Conservation (phyloP, 2,113 vertebrate species). For the Merops nubicus region DNA sequence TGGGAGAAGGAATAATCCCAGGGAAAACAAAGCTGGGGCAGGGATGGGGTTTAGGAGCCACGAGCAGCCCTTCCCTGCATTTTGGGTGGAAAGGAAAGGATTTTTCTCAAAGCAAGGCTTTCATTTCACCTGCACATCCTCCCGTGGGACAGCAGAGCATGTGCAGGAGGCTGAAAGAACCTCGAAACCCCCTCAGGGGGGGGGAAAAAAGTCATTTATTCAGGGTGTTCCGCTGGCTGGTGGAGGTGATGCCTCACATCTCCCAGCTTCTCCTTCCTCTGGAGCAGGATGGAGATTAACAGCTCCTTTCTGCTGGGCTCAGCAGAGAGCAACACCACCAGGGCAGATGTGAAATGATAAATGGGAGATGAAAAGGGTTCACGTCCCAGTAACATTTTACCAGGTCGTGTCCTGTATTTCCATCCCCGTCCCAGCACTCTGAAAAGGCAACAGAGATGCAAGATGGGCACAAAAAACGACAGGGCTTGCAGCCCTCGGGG, state of each 20-base stretch:
- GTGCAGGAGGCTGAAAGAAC: fast-evolving
- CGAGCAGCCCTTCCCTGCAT: fast-evolving
- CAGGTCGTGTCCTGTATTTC: not conserved
- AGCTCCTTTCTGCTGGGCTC: not conserved
- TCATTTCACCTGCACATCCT: not conserved
- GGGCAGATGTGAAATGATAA: not conserved
- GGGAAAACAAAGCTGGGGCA: not conserved
- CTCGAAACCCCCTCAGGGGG: fast-evolving
- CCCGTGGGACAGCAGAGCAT: fast-evolving
- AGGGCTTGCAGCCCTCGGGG: not conserved
- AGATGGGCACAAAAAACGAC: not conserved
- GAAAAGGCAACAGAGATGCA: not conserved
- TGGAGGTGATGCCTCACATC: not conserved
- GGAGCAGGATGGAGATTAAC: not conserved
- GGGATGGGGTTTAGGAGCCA: not conserved
- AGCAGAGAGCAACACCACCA: not conserved
- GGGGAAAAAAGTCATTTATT: not conserved
- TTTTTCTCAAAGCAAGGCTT: not conserved
- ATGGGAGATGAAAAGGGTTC: not conserved
- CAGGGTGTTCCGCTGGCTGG: not conserved
- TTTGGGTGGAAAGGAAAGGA: fast-evolving
- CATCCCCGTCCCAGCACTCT: fast-evolving
- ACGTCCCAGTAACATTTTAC: not conserved
- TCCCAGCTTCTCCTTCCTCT: not conserved
- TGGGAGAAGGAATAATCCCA: not conserved